Evolutionary conservation across 2,797 vertebrate genomes (phyloP), one percentile per base, ranked within the genome.

Genomic region (Poeciliopsis paucimaculata): DNA sequence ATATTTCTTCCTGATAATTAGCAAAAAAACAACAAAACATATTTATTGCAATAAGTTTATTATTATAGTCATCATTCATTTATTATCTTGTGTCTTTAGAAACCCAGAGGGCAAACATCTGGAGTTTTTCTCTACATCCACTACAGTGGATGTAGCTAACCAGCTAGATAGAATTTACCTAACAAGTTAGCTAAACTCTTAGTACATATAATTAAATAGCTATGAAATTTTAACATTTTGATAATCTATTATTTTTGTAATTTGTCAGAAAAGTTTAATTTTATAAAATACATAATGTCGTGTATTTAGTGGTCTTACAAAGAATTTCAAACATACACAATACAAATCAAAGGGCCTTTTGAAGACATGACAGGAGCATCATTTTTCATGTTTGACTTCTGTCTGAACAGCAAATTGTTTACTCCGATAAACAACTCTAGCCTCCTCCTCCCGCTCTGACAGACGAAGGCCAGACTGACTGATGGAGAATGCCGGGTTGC

Each of bases 391-490:
- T 85, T 70, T 78, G 82, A 81, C 71, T 80, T n/a, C 46, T 78
- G 84, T 80, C 23, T 60, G 72, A 66, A 55, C 73, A 76, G 77
- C 74, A 85, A 86, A 86, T 88, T 66, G 70, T 85, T 85, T 86
- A 74, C 76, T 73, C 72, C 31, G 15, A 72, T 82, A 71, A 87
- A 83, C 77, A 64, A 68, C 77, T 72, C 75, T 75, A 4, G 34
- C 75, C 49, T 36, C 72, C 80, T 78, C 79, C 82, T 70, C 34
- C 43, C n/a, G 45, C 46, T 46, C 74, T 82, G 85, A 84, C 87
- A 86, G 88, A 88, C 39, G 45, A 88, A 82, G 86, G 88, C 90
- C 81, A 85, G 83, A 76, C 82, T 89, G 91, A 92, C 84, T 88
- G 88, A 91, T 88, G 86, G 88, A 76, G 77, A 79, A 66, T 16